Conservation (phyloP, 2,797 vertebrate species). For the Cottoperca gobio region DNA sequence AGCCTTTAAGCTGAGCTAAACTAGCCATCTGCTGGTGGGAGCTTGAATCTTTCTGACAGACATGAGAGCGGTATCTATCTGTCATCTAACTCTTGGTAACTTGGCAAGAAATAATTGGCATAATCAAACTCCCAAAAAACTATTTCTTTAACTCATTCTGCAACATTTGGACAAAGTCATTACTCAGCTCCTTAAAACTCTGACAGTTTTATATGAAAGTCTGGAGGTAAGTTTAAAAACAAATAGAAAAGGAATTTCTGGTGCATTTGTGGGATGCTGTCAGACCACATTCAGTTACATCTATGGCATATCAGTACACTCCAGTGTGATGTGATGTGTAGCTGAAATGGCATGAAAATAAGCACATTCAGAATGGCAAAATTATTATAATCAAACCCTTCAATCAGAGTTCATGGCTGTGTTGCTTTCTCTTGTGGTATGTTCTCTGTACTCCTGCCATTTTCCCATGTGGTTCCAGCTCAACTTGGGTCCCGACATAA, state of each 20-base stretch:
- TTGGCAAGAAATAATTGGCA: neutral
- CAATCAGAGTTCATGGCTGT: constrained; percentile 42
- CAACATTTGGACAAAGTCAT: neutral
- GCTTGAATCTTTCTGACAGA: neutral
- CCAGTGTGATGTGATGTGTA: constrained; percentile 28
- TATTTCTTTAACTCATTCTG: neutral
- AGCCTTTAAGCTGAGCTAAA: neutral
- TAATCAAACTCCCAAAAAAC: neutral
- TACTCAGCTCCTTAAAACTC: neutral
- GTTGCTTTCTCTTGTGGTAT: constrained; percentile 38
- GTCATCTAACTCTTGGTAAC: neutral
- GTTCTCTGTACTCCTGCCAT: constrained; percentile 30
- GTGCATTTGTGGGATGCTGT: neutral
- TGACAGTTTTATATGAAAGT: constrained; percentile 1
- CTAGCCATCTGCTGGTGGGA: neutral
- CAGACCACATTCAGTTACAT: constrained; percentile 20
- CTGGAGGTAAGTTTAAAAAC: neutral
- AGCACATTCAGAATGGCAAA: constrained; percentile 48
- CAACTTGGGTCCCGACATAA: constrained; percentile 56
- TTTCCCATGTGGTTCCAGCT: constrained; percentile 48
- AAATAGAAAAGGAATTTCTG: neutral
- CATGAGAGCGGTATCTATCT: neutral
- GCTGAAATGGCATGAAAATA: constrained; percentile 55
- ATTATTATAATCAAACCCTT: constrained; percentile 56
- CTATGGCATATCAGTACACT: constrained; percentile 35